A percentile compares a stretch with the other conserved stretches of the same genome.
Conservation (phyloP, 2,797 vertebrate genomes). For the Hydrophis major region DNA sequence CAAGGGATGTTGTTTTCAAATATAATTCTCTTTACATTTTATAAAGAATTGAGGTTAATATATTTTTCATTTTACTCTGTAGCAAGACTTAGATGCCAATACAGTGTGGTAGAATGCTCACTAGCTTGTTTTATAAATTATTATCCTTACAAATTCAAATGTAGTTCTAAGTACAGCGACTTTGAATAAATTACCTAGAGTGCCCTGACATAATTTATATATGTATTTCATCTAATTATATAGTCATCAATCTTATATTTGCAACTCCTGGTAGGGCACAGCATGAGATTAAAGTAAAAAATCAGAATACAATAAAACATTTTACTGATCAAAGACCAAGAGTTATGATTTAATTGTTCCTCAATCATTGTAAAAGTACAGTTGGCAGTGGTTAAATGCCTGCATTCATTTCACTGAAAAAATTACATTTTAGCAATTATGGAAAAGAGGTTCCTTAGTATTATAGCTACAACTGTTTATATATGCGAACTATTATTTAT, state of each 20-base stretch:
- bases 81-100: background rate
- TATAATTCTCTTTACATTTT: constrained; percentile 23
- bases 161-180: background rate
- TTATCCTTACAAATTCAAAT: background rate
- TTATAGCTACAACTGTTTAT: background rate
- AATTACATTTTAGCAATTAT: background rate
- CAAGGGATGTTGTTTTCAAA: constrained; percentile 38
- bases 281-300: background rate
- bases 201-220: background rate
- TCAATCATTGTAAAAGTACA: background rate
- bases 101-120: background rate
- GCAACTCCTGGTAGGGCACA: background rate
- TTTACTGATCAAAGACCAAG: background rate
- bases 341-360: background rate
- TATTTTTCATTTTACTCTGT: background rate
- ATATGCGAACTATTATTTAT: background rate
- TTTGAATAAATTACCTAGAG: background rate
- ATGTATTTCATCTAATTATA: background rate
- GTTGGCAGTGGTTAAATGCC: background rate
- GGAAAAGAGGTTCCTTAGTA: background rate
- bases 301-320: background rate
- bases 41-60: background rate
- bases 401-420: background rate
- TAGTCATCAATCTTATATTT: background rate
- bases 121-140: background rate